Evolutionary conservation across 2,888 invertebrate species (phyloP).

Genomic region (Cryptus armator): DNA sequence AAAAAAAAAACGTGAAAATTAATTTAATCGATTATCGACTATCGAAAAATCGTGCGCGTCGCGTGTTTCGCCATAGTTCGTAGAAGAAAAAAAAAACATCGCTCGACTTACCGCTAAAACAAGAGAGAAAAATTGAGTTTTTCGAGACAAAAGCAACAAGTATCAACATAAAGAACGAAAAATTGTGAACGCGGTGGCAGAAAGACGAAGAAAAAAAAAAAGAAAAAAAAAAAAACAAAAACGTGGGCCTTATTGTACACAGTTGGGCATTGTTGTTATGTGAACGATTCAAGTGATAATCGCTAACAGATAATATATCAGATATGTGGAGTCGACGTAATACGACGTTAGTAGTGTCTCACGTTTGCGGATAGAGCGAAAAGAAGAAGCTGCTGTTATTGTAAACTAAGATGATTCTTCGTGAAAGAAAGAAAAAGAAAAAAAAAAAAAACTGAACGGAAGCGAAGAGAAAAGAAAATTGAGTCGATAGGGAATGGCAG

Average conservation of each 20-base stretch:
- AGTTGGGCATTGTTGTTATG: slow-evolving; percentile 85
- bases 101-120: slow-evolving; percentile 14
- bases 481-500: slow-evolving; percentile 40
- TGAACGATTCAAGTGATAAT: slow-evolving; percentile 80
- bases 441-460: slow-evolving; percentile 4
- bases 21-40: slow-evolving; percentile 4
- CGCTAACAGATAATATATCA: slow-evolving; percentile 80
- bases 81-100: neutral
- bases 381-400: slow-evolving; percentile 58
- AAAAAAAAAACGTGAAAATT: slow-evolving; percentile 6
- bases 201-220: slow-evolving; percentile 29
- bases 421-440: slow-evolving; percentile 26
- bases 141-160: slow-evolving; percentile 12
- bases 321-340: slow-evolving; percentile 71
- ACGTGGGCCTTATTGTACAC: slow-evolving; percentile 84
- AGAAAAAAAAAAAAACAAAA: slow-evolving; percentile 62
- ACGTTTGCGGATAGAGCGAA: slow-evolving; percentile 33
- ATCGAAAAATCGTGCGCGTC: slow-evolving; percentile 27
- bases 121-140: neutral
- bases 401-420: slow-evolving; percentile 57
- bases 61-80: slow-evolving; percentile 42
- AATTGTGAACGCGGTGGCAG: slow-evolving; percentile 71
- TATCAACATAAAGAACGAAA: slow-evolving; percentile 42
- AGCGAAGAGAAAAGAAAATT: slow-evolving; percentile 14
- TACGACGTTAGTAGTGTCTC: slow-evolving; percentile 67